phyloP scores from a whole-genome alignment of 2,888 invertebrate species.

The Melanchra persicariae region DNA sequence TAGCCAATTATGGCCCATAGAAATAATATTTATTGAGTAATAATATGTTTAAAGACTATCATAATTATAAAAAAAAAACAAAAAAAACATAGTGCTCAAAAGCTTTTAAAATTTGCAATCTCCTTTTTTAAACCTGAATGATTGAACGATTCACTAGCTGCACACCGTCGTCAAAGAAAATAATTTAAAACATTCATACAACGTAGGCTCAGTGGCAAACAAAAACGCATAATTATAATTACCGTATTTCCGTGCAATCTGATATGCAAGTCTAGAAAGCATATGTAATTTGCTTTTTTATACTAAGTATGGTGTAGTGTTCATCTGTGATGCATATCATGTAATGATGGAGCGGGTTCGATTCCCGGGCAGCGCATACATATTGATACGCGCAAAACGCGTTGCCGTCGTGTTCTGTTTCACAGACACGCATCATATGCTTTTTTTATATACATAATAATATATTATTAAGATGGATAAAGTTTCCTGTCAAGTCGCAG shows the following conservation, averaged over 20 bases:
- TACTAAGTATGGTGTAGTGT: slow-evolving; percentile 13
- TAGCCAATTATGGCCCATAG: no score
- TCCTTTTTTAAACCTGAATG: neutral
- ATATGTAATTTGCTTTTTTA: slow-evolving; percentile 53
- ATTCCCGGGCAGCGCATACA: slow-evolving; percentile 67
- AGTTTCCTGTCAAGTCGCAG: no score
- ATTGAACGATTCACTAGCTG: neutral
- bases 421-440: slow-evolving; percentile 37
- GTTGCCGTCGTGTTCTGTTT: slow-evolving; percentile 71
- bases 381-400: slow-evolving; percentile 68
- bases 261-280: slow-evolving; percentile 50
- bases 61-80: no score
- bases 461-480: neutral
- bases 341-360: slow-evolving; percentile 65
- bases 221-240: slow-evolving; percentile 40
- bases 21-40: no score
- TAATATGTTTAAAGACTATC: no score
- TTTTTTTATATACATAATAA: slow-evolving; percentile 19
- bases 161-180: neutral
- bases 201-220: slow-evolving; percentile 7
- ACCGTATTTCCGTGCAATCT: slow-evolving; percentile 33
- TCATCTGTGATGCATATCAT: slow-evolving; percentile 58
- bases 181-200: slow-evolving; percentile 10
- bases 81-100: no score
- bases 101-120: no score